Base-by-base conservation (phyloP, 1,140 invertebrate species). In the Zaprionus lachaisei region DNA sequence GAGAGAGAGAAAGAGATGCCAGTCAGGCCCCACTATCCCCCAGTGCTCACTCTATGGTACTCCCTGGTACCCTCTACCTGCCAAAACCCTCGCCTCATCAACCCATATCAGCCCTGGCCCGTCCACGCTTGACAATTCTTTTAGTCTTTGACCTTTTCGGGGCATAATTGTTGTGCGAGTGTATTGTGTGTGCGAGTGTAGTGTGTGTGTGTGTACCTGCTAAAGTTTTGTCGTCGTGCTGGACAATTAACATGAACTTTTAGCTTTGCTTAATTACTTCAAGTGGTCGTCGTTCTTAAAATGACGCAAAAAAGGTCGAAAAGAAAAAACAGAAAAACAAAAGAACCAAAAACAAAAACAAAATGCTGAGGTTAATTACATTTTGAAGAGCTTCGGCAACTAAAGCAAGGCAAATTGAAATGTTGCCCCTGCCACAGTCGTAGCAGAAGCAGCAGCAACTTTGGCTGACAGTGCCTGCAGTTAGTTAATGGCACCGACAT, bases 161-260 rank as follows among this genome's bases (percentile, higher is more conserved):
- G 41, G 76, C 71, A 81, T 75, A 85, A 78, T 85, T 80, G 77
- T 54, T 65, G 55, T 74, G 54, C 49, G 31, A 38, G 37, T 66
- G 41, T 63, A 24, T 5, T 54, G 11, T 26, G 37, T 54, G 34
- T 54, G 63, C 1, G 20, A 1, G 54, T 69, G 24, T 63, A 34
- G 26, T 68, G 62, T 28, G 22, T 77, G 34, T 66, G 62, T 68
- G 41, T 67, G 77, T 66, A 72, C 70, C 73, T 80, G 74, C 49
- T 74, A 20, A 47, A 62, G 38, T 65, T 63, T 71, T 76, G 56
- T 65, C 44, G 56, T 51, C 20, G 47, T 63, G 63, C 68, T 84
- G 84, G 84, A 90, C 84, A 89, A 89, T 89, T 89, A 89, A 90
- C 84, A 89, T 89, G 84, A 89, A 89, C 81, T 89, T 89, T 89